Conservation (phyloP, 2,797 vertebrate species). For the Botia almorhae region DNA sequence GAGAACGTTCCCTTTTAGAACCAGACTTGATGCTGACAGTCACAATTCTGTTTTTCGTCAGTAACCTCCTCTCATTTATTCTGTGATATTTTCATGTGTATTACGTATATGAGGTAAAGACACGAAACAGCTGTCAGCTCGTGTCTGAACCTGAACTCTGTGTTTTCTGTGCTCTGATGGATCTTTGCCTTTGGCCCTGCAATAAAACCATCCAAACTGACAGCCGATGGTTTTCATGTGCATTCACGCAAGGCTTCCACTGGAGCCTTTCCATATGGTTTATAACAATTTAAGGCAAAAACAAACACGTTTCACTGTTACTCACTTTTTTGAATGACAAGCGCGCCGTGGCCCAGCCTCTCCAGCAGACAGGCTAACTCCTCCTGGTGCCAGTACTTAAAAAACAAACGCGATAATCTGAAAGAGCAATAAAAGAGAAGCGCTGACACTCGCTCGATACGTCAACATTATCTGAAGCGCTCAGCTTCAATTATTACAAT, state of each 20-base stretch:
- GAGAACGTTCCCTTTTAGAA: no score
- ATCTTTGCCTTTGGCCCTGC: neutral
- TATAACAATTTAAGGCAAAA: neutral
- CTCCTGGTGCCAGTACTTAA: slow-evolving; percentile 82
- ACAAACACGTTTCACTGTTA: slow-evolving; percentile 21
- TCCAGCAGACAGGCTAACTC: slow-evolving; percentile 71
- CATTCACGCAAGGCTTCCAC: neutral
- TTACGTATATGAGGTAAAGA: no score
- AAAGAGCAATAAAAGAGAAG: slow-evolving; percentile 21
- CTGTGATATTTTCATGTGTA: neutral
- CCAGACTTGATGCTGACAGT: neutral
- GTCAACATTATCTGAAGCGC: no score
- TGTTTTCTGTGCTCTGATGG: neutral
- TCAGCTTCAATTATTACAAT: no score
- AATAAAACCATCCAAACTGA: neutral
- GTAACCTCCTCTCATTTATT: neutral
- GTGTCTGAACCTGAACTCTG: slow-evolving; percentile 31
- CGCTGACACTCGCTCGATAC: neutral
- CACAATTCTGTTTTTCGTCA: neutral
- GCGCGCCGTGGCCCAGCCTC: slow-evolving; percentile 67
- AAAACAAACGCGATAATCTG: slow-evolving; percentile 78
- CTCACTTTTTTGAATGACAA: slow-evolving; percentile 76
- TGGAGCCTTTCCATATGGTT: neutral
- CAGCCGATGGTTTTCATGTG: neutral
- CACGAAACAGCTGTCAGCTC: neutral